Percentiles rank a stretch among this genome's conserved stretches.
Conservation (phyloP, 2,113 vertebrate genomes). For the Malurus elegans region DNA sequence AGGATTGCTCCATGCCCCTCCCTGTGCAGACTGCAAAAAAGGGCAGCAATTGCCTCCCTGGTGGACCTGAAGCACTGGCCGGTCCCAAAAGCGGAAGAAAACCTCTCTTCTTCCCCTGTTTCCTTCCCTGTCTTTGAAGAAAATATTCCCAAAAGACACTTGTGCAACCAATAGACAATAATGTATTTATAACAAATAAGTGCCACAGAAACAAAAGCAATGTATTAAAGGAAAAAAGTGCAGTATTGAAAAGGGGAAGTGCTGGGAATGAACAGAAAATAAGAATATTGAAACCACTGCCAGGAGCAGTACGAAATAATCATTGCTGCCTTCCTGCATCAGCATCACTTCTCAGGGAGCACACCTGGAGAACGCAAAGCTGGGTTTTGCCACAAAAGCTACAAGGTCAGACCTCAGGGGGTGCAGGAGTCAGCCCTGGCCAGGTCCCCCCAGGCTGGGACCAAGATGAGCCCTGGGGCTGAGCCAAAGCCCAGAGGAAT, state of each 20-base stretch:
- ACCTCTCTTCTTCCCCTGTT: neutral
- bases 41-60: neutral
- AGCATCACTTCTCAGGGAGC: neutral
- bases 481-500: neutral
- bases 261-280: neutral
- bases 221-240: neutral
- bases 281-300: neutral
- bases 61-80: neutral
- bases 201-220: neutral
- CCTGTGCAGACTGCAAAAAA: too few species aligned
- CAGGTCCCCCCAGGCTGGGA: neutral
- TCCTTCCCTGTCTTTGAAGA: neutral
- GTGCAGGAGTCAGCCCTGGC: neutral
- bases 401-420: accelerated
- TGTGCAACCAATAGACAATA: neutral
- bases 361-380: neutral
- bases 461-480: neutral
- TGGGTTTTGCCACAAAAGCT: too few species aligned
- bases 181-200: neutral
- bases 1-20: neutral
- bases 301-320: neutral
- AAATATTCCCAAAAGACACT: neutral
- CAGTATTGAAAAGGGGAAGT: neutral
- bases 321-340: neutral
- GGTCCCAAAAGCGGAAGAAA: neutral